Evolutionary conservation across 1,140 invertebrate genomes (phyloP).

Genomic region (Eumaeus atala): DNA sequence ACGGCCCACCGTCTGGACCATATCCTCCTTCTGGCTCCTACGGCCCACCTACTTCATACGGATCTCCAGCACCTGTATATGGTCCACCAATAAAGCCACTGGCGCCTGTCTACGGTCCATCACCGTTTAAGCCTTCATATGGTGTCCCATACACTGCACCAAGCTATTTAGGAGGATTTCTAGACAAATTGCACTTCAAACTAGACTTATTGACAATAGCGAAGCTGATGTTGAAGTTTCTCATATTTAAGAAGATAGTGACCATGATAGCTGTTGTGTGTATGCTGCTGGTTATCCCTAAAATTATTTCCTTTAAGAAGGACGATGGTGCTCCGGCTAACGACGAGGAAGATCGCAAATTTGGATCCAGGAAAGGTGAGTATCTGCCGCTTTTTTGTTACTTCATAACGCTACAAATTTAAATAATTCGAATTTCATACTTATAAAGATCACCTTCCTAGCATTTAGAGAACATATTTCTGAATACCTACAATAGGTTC

Average conservation of each 20-base stretch:
- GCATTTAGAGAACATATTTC: too few species aligned
- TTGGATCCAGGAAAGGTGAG: constrained; percentile 44
- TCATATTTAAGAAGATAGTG: constrained; percentile 85
- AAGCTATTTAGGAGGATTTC: constrained; percentile 53
- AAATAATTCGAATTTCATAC: not conserved
- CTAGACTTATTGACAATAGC: constrained; percentile 82
- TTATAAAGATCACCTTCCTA: not conserved
- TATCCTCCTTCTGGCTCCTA: constrained; percentile 61
- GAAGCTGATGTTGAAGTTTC: constrained; percentile 81
- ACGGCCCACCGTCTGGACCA: constrained; percentile 59
- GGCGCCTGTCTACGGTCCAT: constrained; percentile 67
- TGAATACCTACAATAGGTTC: too few species aligned
- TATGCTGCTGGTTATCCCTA: constrained; percentile 83
- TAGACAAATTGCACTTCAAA: constrained; percentile 79
- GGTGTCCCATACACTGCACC: constrained; percentile 74
- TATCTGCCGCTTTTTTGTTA: constrained; percentile 4
- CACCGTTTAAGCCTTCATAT: constrained; percentile 58
- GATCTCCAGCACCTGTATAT: constrained; percentile 42
- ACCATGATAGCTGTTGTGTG: constrained; percentile 84
- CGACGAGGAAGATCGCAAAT: constrained; percentile 56
- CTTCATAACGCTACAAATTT: not conserved
- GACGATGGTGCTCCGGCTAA: constrained; percentile 29
- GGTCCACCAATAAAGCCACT: constrained; percentile 56
- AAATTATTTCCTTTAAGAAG: constrained; percentile 75
- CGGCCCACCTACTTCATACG: constrained; percentile 42